Evolutionary conservation across 1,140 invertebrate genomes (phyloP).

Genomic region (Cydia splendana): DNA sequence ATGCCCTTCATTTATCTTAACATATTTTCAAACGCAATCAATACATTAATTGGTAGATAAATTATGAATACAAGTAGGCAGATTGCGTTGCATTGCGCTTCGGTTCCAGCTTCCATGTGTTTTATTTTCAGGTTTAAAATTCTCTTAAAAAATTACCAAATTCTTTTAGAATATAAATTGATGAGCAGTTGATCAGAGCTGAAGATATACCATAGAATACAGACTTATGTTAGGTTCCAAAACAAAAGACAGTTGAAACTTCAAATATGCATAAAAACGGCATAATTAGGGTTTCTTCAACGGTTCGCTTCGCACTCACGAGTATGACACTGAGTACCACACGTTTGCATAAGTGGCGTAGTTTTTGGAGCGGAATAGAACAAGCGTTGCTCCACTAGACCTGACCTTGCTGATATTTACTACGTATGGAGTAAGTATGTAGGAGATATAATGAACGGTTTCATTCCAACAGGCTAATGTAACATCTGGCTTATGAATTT

Average conservation of each 20-base stretch:
- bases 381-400: slow-evolving; percentile 56
- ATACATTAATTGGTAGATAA: not conserved
- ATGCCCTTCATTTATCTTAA: slow-evolving; percentile 17
- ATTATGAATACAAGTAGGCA: not conserved
- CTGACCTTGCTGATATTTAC: slow-evolving; percentile 56
- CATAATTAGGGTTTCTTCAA: not conserved
- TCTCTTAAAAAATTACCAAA: too few species aligned
- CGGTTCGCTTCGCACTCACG: not conserved
- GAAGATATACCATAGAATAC: too few species aligned
- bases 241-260: too few species aligned
- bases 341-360: slow-evolving; percentile 59
- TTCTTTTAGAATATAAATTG: too few species aligned
- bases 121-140: too few species aligned
- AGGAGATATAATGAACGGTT: slow-evolving; percentile 10
- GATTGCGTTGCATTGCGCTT: too few species aligned
- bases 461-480: not conserved
- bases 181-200: too few species aligned
- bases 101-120: too few species aligned
- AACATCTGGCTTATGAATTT: slow-evolving; percentile 17
- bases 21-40: not conserved
- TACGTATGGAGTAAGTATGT: slow-evolving; percentile 15
- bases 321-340: slow-evolving; percentile 7
- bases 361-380: slow-evolving; percentile 75
- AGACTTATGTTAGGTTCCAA: too few species aligned
- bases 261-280: not conserved